A percentile compares a stretch with the other conserved stretches of the same genome.
These are phyloP conservation scores for Cephalotes varians DNA, from an alignment of 2,888 invertebrate species.

Conservation along the genomic window DNA sequence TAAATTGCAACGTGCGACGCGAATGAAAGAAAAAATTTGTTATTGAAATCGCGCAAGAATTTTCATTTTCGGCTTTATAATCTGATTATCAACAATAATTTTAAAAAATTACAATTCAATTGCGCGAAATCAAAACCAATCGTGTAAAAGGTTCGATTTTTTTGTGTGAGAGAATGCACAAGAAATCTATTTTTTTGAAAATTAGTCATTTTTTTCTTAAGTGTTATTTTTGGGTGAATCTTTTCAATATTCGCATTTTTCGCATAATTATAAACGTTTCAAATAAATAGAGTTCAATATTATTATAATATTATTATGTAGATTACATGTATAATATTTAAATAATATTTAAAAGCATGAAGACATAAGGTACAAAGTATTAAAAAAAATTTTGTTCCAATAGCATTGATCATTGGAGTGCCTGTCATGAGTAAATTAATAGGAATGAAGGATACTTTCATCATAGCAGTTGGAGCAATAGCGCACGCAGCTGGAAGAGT, in stretches of 20 bases:
- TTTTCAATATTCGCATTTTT: not conserved
- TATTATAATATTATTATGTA: not conserved
- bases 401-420: slow-evolving; percentile 89
- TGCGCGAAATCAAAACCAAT: not conserved
- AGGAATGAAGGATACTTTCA: slow-evolving; percentile 90
- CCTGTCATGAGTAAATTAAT: slow-evolving; percentile 91
- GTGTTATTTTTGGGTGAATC: not conserved
- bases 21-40: slow-evolving; percentile 54
- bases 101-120: slow-evolving; percentile 9
- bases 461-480: slow-evolving; percentile 91
- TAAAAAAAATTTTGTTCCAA: not conserved
- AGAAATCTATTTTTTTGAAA: not conserved
- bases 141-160: not conserved
- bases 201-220: not conserved
- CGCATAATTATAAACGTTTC: not conserved
- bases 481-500: slow-evolving; percentile 90
- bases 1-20: not conserved
- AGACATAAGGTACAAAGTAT: not conserved
- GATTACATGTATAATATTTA: not conserved
- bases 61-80: slow-evolving; percentile 47
- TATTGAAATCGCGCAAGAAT: slow-evolving; percentile 14
- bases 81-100: not conserved
- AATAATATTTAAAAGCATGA: not conserved
- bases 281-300: not conserved
- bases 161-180: not conserved